phyloP scores from a whole-genome alignment of 2,797 vertebrate genomes.

The Hemitrygon akajei region DNA sequence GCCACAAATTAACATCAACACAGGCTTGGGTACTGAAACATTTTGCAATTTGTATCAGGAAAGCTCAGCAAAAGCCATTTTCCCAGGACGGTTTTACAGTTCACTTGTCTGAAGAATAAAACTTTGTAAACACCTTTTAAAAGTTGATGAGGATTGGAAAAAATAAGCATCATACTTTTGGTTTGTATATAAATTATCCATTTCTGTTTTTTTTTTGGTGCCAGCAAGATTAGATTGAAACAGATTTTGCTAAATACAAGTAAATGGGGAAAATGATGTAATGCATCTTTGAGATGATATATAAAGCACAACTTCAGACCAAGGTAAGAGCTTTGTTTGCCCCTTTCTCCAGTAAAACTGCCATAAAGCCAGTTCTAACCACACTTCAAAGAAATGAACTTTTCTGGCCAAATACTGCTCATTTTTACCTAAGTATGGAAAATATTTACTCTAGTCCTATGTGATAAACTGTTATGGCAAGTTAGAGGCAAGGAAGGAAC shows the following conservation, averaged over 20 bases:
- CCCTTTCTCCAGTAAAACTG: not conserved
- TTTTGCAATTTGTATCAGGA: not conserved
- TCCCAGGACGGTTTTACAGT: not conserved
- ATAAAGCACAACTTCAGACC: not conserved
- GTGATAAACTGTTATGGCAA: too few relatives aligned
- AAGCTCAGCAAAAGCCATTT: not conserved
- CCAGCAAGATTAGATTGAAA: not conserved
- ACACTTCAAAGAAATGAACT: not conserved
- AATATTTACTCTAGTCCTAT: too few relatives aligned
- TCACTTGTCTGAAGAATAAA: not conserved
- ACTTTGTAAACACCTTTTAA: not conserved
- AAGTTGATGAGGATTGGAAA: not conserved
- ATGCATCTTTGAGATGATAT: not conserved
- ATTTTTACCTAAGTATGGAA: too few relatives aligned
- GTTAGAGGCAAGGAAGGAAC: too few relatives aligned
- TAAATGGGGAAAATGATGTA: not conserved
- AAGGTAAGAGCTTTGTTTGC: not conserved
- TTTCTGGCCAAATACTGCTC: not conserved
- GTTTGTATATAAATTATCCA: not conserved
- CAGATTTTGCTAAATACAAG: too few relatives aligned
- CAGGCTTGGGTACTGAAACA: not conserved
- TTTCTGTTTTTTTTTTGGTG: not conserved
- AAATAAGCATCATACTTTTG: not conserved
- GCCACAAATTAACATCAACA: not conserved
- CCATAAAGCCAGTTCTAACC: not conserved